Conservation (phyloP, 2,888 invertebrate species). For the Gerosis bhagava region DNA sequence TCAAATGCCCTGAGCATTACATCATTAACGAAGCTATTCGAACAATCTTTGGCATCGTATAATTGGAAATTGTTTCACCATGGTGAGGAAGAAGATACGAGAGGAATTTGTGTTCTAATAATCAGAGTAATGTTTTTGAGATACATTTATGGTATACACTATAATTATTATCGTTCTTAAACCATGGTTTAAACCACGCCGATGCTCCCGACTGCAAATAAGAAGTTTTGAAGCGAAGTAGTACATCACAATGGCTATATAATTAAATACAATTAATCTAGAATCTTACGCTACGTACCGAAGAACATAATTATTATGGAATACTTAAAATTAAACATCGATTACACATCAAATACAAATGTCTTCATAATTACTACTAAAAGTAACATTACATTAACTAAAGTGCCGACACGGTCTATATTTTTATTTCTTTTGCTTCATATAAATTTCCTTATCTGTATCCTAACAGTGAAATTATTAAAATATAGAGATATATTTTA, state of each 20-base stretch:
- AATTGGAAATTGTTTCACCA: no score
- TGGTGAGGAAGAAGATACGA: no score
- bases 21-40: constrained; percentile 11
- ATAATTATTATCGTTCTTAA: no score
- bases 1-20: neutral
- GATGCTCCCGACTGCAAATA: no score
- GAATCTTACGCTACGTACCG: constrained; percentile 17
- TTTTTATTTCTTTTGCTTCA: neutral
- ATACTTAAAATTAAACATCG: constrained; percentile 50
- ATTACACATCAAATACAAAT: constrained; percentile 48
- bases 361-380: constrained; percentile 48
- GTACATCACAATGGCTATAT: neutral
- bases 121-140: no score
- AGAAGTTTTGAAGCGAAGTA: no score
- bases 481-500: no score
- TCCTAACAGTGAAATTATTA: no score
- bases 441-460: no score
- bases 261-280: constrained; percentile 25
- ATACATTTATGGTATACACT: no score
- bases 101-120: no score
- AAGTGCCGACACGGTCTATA: constrained; percentile 1
- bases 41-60: constrained; percentile 52
- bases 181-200: no score
- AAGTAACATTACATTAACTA: constrained; percentile 5
- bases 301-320: constrained; percentile 43